phyloP scores from a whole-genome alignment of 2,113 vertebrate species.

The Triplophysa dalaica region DNA sequence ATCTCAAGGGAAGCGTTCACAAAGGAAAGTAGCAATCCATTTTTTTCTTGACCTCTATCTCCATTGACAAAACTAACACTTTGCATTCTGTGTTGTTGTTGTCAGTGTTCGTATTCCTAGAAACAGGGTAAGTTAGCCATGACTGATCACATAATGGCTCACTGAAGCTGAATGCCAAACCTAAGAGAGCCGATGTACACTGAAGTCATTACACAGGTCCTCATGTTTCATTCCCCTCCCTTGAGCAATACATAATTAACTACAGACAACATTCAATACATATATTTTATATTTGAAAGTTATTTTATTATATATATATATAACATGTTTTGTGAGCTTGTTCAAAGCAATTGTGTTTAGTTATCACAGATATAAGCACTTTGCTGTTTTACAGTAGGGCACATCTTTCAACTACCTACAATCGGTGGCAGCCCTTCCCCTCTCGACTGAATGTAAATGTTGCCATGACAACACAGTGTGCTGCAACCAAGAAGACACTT shows the following conservation, averaged over 20 bases:
- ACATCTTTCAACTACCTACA: slow-evolving; percentile 70
- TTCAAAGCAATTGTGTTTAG: slow-evolving; percentile 61
- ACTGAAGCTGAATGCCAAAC: slow-evolving; percentile 55
- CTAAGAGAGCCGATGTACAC: slow-evolving; percentile 46
- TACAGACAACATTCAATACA: slow-evolving; percentile 46
- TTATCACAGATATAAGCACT: slow-evolving; percentile 71
- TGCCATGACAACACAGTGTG: slow-evolving; percentile 58
- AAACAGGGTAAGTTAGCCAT: slow-evolving; percentile 57
- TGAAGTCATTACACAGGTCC: slow-evolving; percentile 22
- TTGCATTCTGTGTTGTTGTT: slow-evolving; percentile 43
- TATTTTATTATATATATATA: slow-evolving; percentile 64
- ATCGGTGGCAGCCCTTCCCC: slow-evolving; percentile 52
- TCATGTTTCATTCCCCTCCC: slow-evolving; percentile 40
- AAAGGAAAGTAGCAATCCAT: slow-evolving; percentile 49
- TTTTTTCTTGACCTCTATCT: slow-evolving; percentile 32
- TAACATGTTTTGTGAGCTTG: slow-evolving; percentile 53
- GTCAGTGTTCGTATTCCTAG: slow-evolving; percentile 53
- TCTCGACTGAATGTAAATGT: slow-evolving; percentile 71
- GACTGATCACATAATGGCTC: slow-evolving; percentile 48
- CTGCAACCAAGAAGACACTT: slow-evolving; percentile 65
- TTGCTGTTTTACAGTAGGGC: slow-evolving; percentile 68
- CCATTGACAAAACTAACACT: slow-evolving; percentile 17
- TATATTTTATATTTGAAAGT: slow-evolving; percentile 60
- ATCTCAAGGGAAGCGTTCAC: slow-evolving; percentile 50
- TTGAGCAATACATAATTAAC: slow-evolving; percentile 71